Conservation (phyloP, 2,113 vertebrate genomes). For the Dromaius novaehollandiae region DNA sequence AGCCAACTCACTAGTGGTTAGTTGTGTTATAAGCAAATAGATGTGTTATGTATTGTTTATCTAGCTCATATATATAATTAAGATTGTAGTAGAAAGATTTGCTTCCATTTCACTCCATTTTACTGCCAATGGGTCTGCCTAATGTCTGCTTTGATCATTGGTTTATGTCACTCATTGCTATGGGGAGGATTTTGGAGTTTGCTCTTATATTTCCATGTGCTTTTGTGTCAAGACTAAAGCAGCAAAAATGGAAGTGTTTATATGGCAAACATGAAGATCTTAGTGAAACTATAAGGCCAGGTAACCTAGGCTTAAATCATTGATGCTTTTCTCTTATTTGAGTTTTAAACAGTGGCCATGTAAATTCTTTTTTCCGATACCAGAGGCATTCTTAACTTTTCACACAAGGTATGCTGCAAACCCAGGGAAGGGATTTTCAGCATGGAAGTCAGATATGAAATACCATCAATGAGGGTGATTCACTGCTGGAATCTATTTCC, state of each 20-base stretch:
- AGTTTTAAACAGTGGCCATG: not conserved
- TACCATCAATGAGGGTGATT: not conserved
- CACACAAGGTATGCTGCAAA: rapidly evolving
- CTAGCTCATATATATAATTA: conserved; percentile 13
- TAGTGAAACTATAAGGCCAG: not conserved
- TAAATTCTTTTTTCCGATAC: not conserved
- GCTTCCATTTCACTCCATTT: not conserved
- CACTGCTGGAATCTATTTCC: not conserved
- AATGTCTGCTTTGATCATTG: conserved; percentile 18
- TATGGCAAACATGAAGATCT: not conserved
- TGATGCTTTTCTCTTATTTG: not conserved
- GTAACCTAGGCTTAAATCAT: not conserved
- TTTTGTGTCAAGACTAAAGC: not conserved
- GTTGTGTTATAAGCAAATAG: not conserved
- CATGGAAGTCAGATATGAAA: not conserved
- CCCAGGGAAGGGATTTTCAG: not conserved
- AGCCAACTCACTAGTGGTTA: not conserved
- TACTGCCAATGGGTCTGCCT: not conserved
- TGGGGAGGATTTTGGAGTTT: not conserved
- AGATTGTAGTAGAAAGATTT: conserved; percentile 32
- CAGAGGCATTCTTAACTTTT: not conserved
- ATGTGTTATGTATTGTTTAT: conserved; percentile 25
- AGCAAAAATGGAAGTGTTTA: not conserved
- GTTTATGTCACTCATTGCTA: conserved; percentile 9
- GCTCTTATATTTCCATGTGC: not conserved